Evolutionary conservation across 2,113 vertebrate species (phyloP).

Genomic region (Macaca fascicularis): DNA sequence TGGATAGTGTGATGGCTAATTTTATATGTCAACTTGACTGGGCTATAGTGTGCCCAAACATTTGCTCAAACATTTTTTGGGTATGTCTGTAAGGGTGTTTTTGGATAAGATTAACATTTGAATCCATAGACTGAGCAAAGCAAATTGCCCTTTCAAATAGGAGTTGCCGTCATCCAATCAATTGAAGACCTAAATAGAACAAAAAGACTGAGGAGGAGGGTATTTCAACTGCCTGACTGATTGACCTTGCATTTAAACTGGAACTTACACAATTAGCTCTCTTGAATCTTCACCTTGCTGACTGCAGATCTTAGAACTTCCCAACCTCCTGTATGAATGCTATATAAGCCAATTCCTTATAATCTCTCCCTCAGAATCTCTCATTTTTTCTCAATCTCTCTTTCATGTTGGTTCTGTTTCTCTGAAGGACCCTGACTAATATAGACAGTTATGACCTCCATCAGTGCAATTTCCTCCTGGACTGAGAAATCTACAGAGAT

Average conservation of each 20-base stretch:
- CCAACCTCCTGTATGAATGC: neutral
- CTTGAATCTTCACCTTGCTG: neutral
- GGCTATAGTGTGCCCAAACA: neutral
- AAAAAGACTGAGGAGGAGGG: neutral
- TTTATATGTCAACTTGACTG: neutral
- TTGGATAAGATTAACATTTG: neutral
- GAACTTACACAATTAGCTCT: neutral
- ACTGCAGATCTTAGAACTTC: neutral
- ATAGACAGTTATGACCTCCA: neutral
- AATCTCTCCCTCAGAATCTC: neutral
- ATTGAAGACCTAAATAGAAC: neutral
- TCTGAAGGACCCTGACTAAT: neutral
- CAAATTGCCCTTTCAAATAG: neutral
- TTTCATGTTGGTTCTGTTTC: neutral
- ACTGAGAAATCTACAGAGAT: neutral
- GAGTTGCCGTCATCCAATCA: neutral
- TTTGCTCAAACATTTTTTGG: neutral
- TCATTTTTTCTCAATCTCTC: neutral
- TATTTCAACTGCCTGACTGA: neutral
- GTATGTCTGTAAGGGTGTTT: neutral
- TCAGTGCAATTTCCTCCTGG: neutral
- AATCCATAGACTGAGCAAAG: neutral
- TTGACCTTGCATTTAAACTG: neutral
- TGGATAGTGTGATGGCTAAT: neutral
- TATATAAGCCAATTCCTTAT: neutral